Evolutionary conservation across 2,888 invertebrate genomes (phyloP).

Genomic region (Acrobasis repandana): DNA sequence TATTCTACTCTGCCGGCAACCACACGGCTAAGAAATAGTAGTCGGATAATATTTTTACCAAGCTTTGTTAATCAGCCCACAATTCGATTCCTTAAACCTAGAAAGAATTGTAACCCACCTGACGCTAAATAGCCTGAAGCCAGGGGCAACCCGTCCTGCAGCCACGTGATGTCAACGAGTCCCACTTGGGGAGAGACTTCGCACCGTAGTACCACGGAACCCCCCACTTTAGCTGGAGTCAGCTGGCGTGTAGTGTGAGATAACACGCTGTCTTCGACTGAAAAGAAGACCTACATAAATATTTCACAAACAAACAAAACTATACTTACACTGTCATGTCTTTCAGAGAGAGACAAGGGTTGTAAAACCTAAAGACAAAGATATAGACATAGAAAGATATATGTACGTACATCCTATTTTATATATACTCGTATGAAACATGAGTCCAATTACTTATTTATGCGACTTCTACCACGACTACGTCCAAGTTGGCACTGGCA

Average conservation of each 20-base stretch:
- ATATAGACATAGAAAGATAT: too few species aligned
- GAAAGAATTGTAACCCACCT: slow-evolving; percentile 48
- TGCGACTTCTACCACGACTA: background rate
- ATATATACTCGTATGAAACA: too few species aligned
- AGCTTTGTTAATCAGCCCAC: too few species aligned
- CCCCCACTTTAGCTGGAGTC: slow-evolving; percentile 67
- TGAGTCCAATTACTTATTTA: background rate
- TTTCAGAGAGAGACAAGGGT: too few species aligned
- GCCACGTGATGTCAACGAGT: slow-evolving; percentile 66
- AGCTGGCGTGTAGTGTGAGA: slow-evolving; percentile 65
- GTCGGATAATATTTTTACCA: too few species aligned
- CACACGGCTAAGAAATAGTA: too few species aligned
- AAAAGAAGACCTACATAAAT: slow-evolving; percentile 6
- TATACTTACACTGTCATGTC: too few species aligned
- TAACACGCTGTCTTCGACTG: slow-evolving; percentile 71
- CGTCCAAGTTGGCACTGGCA: background rate
- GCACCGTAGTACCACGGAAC: slow-evolving; percentile 65
- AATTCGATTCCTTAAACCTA: too few species aligned
- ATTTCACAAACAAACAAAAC: too few species aligned
- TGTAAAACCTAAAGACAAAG: too few species aligned
- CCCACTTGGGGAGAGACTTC: slow-evolving; percentile 71
- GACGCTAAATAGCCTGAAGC: slow-evolving; percentile 64
- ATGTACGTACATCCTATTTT: too few species aligned
- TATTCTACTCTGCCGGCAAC: too few species aligned
- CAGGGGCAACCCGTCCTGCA: slow-evolving; percentile 70